These are phyloP conservation scores for Lytechinus pictus DNA, from an alignment of 35 echinoderm and acorn worm genomes.

Conservation along the genomic window DNA sequence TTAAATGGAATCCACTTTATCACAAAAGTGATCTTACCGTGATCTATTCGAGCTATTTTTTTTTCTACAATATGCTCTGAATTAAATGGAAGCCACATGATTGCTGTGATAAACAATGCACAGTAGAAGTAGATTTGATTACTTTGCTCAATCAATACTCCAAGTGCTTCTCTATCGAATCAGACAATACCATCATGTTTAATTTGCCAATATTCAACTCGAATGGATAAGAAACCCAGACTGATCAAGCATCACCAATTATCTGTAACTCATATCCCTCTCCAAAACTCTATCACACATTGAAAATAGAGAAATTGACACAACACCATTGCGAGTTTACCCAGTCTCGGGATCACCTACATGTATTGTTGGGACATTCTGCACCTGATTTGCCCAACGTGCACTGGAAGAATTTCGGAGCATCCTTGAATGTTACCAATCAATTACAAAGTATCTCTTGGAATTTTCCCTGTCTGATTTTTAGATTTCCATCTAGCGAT, in stretches of 20 bases:
- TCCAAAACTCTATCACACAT: not conserved
- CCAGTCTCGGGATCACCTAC: not conserved
- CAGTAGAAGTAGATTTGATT: not conserved
- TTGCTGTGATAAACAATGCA: not conserved
- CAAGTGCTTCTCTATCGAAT: not conserved
- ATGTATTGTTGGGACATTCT: not conserved
- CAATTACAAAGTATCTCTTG: not conserved
- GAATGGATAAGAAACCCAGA: not conserved
- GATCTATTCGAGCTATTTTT: too few species aligned
- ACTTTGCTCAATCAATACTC: not conserved
- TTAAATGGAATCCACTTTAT: too few species aligned
- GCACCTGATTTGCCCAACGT: not conserved
- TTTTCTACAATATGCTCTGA: too few species aligned
- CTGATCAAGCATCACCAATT: not conserved
- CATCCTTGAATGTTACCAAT: not conserved
- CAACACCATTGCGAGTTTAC: not conserved
- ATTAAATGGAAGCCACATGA: not conserved
- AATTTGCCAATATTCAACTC: not conserved
- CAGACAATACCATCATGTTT: not conserved
- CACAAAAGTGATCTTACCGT: too few species aligned
- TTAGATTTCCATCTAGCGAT: not conserved
- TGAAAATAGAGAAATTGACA: not conserved
- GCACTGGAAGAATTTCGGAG: not conserved
- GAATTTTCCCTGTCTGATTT: not conserved
- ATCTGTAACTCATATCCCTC: not conserved